Base-by-base conservation (phyloP, 2,113 vertebrate species). In the Platichthys flesus region DNA sequence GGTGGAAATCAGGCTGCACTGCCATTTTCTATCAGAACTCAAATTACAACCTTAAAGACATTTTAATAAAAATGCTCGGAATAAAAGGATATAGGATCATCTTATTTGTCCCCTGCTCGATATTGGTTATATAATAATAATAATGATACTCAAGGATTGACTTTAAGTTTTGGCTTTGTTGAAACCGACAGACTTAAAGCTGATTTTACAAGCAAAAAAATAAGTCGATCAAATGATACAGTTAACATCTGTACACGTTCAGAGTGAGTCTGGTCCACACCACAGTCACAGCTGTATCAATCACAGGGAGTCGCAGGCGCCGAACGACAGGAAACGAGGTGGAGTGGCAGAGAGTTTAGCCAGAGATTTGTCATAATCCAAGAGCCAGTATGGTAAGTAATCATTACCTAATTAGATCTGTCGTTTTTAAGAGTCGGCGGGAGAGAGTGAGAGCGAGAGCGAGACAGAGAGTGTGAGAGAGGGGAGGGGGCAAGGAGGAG, bases 351-450 rank as follows among this genome's bases (percentile, higher is more conserved):
- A 67, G 52, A 84, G 76, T 37, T 74, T 67, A 82, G 47, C 51
- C 21, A 66, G 60, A 83, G 72, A 90, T 73, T 63, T 87, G 84
- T 82, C 72, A 87, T 86, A 85, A 86, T 85, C 79, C 21, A 3
- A 82, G 73, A 76, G 76, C 69, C 73, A 21, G 76, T 60, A 58
- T 67, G 76, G 74, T 78, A 86, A 91, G 77, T 87, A 78, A 85
- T 89, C 83, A 65, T 75, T 82, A 75, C 78, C 86, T 86, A 91
- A 89, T 89, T 88, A 86, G 78, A 85, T 62, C 73, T 71, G 78
- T 80, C 83, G 74, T 82, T 83, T 87, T 69, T 75, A 54, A 83
- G 82, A 87, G 83, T 86, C 61, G 64, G 56, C 62, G 59, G 31
- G 31, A 31, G 31, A 31, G 31, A 31, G 31, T 31, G 24, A 24